Base-by-base conservation (phyloP, 1,140 invertebrate species). In the Papilio aristodemus region DNA sequence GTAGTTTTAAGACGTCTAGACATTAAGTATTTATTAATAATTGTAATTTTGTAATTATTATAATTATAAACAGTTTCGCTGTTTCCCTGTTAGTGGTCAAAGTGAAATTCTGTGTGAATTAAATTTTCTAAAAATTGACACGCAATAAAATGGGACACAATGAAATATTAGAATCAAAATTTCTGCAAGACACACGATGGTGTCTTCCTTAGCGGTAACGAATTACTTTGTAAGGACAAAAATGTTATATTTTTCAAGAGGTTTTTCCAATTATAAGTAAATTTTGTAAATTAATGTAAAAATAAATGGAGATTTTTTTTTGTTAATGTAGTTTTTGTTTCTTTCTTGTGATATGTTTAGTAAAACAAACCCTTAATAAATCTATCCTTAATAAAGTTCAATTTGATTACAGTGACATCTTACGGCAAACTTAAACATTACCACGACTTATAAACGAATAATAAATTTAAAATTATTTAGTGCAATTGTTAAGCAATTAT, bases 241-340 rank as follows among this genome's bases (percentile, higher is more conserved):
- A 79, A 84, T 83, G 83, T 89, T 87, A 86, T 84, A 85, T 86
- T 86, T 86, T 87, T 82, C 73, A 80, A 84, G 81, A 83, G 78
- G 84, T 86, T 84, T 85, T 82, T 71, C 71, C 79, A 76, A 79
- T 76, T 78, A 74, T 86, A 82, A 85, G 78, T 87, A 83, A 84
- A 83, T 72, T 75, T 80, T 91, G 89, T 91, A 91, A 90, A 91
- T 87, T 91, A 87, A 87, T 89, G 89, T 91, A 91, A 91, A 66
- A 91, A 89, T 89, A 88, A 91, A 90, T 73, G 78, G 86, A 88
- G 84, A 90, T 89, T 88, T 84, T 66, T 81, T 86, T 88, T 89
- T 90, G 86, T 89, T 90, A 86, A 85, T 68, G 77, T 46, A 43
- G 25, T 50, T 32, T 50, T 66, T 50, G 63, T 66, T 72, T 73